A percentile compares a stretch with the other conserved stretches of the same genome.
Conservation (phyloP, 2,888 invertebrate species). For the Lasioglossum pauxillum region DNA sequence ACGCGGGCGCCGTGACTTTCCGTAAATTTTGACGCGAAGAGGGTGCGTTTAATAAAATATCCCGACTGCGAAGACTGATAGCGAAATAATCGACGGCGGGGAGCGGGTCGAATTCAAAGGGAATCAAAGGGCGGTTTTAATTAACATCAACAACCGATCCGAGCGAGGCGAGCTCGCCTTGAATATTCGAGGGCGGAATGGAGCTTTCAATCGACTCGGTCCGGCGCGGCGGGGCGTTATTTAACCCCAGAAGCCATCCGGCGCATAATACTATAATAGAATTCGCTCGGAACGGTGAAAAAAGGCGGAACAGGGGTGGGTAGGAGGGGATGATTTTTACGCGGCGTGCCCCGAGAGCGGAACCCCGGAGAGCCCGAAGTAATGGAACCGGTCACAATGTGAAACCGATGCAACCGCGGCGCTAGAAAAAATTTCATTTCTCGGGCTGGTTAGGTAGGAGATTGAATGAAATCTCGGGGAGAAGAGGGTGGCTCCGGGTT, state of each 20-base stretch:
- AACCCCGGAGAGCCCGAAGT: not conserved
- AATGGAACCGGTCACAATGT: constrained; percentile 38
- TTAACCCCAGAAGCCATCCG: constrained; percentile 1
- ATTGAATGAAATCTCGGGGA: constrained; percentile 59
- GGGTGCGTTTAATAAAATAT: not conserved
- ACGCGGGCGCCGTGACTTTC: not conserved
- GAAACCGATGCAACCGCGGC: constrained; percentile 51
- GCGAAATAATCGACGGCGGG: not conserved
- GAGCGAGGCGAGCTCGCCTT: not conserved
- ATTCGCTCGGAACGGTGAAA: not conserved
- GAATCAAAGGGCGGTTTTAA: not conserved
- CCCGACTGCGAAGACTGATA: not conserved
- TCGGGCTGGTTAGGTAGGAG: constrained; percentile 52
- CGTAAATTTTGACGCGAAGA: not conserved
- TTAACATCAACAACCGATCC: constrained; percentile 1
- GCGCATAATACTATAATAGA: not conserved
- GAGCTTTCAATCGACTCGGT: constrained; percentile 5
- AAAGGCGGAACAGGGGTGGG: not conserved
- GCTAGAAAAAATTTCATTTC: constrained; percentile 57
- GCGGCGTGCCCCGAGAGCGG: not conserved
- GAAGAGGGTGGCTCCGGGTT: not conserved
- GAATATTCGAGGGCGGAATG: not conserved
- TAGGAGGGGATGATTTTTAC: not conserved
- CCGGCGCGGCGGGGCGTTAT: not conserved
- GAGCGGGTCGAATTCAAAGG: not conserved